Base-by-base conservation (phyloP, 2,888 invertebrate genomes). In the Scaeva pyrastri region DNA sequence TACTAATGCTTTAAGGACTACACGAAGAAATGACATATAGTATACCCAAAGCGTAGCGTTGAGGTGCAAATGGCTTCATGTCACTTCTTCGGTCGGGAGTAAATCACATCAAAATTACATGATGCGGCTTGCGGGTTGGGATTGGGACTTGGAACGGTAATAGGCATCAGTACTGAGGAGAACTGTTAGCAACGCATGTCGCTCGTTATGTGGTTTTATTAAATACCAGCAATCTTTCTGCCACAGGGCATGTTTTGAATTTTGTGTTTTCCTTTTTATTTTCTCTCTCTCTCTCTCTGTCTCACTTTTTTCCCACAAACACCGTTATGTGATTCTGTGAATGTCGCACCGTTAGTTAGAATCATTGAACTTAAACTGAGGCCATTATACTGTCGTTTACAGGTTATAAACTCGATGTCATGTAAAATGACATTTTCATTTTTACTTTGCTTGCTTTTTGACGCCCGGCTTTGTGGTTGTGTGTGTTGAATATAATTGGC, bases 321-420 rank as follows among this genome's bases (percentile, higher is more conserved):
- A 55, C 11, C n/a, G 16, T 55, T 55, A 31, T 31, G 31, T 14
- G 60, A 60, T 41, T 41, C 21, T 60, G 21, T 36, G 43, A 41
- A 55, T 7, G 12, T 39, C 11, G 2, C 12, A 45, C 23, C 41
- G 23, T 16, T 68, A 31, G 50, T 36, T 23, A 36, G 56, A 64
- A 48, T 71, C 78, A 74, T 78, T 83, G 73, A 83, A 77, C 72
- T 82, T 66, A 72, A 77, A 74, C 70, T 70, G 70, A 64, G 19
- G n/a, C 68, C 62, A 71, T 83, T 78, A 70, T 64, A 68, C 56
- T 31, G 62, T 62, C 83, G 68, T 83, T 83, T 82, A 43, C 39
- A 64, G 60, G 70, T 64, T 55, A 71, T 21, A 72, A 56, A 66
- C 64, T 21, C 26, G n/a, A 23, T 23, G 60, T 68, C 52, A 19